Evolutionary conservation across 2,113 vertebrate species (phyloP).

Genomic region (Protobothrops mucrosquamatus): DNA sequence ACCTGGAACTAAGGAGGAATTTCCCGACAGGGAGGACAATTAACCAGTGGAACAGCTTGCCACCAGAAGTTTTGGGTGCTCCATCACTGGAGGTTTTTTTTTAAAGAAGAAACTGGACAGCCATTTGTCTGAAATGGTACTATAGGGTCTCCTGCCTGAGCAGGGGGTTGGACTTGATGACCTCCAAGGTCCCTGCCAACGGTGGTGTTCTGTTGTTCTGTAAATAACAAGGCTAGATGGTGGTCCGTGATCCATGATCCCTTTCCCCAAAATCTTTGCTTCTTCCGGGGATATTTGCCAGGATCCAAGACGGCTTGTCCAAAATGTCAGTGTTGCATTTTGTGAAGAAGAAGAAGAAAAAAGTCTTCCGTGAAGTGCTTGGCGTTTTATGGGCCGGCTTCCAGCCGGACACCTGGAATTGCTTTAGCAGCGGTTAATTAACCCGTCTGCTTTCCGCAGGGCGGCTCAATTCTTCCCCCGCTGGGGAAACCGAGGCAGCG

Average conservation of each 20-base stretch:
- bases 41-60: no score
- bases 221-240: neutral
- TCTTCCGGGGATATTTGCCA: neutral
- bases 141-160: no score
- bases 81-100: no score
- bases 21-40: no score
- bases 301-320: neutral
- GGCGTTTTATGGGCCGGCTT: neutral
- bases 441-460: neutral
- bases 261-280: neutral
- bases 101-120: no score
- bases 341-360: neutral
- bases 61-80: no score
- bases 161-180: no score
- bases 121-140: no score
- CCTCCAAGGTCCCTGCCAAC: no score
- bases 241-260: neutral
- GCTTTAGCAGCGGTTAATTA: neutral
- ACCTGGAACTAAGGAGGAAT: no score
- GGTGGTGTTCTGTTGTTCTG: no score
- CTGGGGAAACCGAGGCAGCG: neutral
- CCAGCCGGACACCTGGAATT: neutral
- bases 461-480: neutral
- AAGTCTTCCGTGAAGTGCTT: neutral
- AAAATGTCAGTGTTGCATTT: neutral